Base-by-base conservation (phyloP, 2,113 vertebrate species). In the Indri indri region DNA sequence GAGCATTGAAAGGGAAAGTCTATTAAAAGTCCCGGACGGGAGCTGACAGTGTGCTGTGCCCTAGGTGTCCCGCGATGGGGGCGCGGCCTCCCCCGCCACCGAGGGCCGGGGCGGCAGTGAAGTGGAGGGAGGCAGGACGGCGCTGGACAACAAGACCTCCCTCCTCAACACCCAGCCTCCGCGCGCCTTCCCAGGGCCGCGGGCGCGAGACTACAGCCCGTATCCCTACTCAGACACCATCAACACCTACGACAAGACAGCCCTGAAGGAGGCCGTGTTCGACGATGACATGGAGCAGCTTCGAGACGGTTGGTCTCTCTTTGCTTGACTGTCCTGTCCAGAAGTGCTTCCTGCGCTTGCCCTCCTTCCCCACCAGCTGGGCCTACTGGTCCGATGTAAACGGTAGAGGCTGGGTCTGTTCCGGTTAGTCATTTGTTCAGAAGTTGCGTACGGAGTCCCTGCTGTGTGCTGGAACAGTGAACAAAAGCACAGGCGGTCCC, bases 201-300 rank as follows among this genome's bases (percentile, higher is more conserved):
- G 99, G 13, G 93, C 98, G 7, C 99, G 99, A 0, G 99, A 99
- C 2, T 99, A 99, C 84, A 99, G 98, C n/a, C 99, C 99, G 0
- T 99, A 99, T 11, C 99, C 99, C 74, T 99, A 99, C 8, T 98
- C 99, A 0, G 99, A 99, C 94, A 99, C 99, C 54, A 99, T 99
- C 97, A 99, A 99, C 95, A 97, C 99, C 8, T 99, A 99, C 0
- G 99, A 99, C 98, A 99, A 99, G 98, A 99, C 99, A 3, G 99
- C 99, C 59, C 98, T 99, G 97, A 99, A 99, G 97, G 99, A 99
- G 98, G 99, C 99, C 0, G 99, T 99, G 95, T 99, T 99, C 0
- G 99, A 99, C 14, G 99, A 99, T 0, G 99, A 99, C 73, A 99
- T 99, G 99, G 99, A 99, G 97, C 99, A 99, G 98, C 99, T 99